Evolutionary conservation across 2,888 invertebrate genomes (phyloP).

Genomic region (Villa cingulata): DNA sequence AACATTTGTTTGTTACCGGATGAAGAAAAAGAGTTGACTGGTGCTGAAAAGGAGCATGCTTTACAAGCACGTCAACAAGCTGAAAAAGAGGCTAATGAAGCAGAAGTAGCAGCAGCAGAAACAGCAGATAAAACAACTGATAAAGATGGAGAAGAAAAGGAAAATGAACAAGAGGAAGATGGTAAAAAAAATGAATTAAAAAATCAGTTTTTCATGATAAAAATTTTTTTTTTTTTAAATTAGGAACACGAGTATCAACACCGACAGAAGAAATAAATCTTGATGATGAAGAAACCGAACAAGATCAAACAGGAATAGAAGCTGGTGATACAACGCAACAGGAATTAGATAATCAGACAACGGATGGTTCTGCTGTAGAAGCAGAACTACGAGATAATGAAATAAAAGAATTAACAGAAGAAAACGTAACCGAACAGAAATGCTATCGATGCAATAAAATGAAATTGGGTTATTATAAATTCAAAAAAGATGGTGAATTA

Average conservation of each 20-base stretch:
- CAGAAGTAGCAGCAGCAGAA: not conserved
- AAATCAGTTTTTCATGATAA: not conserved
- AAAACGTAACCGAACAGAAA: constrained; percentile 21
- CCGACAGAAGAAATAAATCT: constrained; percentile 39
- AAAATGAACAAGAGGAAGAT: constrained; percentile 6
- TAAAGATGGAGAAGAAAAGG: constrained; percentile 26
- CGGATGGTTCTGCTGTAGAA: constrained; percentile 25
- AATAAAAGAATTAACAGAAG: constrained; percentile 34
- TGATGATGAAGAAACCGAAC: constrained; percentile 42
- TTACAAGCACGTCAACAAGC: constrained; percentile 30
- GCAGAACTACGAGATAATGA: constrained; percentile 27
- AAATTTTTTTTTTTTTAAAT: not conserved
- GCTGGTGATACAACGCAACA: constrained; percentile 34
- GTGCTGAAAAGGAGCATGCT: constrained; percentile 51
- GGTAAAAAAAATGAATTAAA: not conserved
- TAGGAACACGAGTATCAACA: constrained; percentile 8
- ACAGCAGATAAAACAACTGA: constrained; percentile 6
- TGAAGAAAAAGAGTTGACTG: constrained; percentile 51
- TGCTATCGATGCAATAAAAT: constrained; percentile 39
- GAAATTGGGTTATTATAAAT: constrained; percentile 32
- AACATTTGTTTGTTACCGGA: constrained; percentile 56
- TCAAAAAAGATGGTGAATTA: constrained; percentile 28
- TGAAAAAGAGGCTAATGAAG: constrained; percentile 22
- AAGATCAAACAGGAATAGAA: constrained; percentile 20
- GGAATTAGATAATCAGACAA: constrained; percentile 24